Conservation (phyloP, 2,797 vertebrate genomes). For the Acrocephalus scirpaceus region DNA sequence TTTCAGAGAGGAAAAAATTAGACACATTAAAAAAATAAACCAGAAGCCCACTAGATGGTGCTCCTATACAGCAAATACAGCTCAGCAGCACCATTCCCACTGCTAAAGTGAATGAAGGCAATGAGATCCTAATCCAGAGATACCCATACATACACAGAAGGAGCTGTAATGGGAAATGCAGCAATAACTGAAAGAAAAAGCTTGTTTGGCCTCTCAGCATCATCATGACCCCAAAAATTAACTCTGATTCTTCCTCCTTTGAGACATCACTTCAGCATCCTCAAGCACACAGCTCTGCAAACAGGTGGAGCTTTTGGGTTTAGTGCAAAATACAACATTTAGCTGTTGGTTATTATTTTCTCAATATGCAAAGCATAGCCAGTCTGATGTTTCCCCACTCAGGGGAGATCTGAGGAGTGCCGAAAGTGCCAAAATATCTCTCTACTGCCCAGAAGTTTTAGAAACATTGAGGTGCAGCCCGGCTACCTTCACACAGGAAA, state of each 20-base stretch:
- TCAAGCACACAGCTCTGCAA: neutral
- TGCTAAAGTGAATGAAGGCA: neutral
- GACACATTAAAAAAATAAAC: neutral
- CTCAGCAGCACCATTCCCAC: neutral
- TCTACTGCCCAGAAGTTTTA: fast-evolving
- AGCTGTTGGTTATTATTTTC: neutral
- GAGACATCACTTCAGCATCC: neutral
- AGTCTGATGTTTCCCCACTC: neutral
- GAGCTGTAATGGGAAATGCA: neutral
- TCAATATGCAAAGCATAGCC: neutral
- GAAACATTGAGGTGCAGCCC: neutral
- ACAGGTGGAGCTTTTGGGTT: neutral
- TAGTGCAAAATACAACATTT: neutral
- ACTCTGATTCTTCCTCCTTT: neutral
- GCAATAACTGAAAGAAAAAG: neutral
- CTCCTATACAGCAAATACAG: neutral
- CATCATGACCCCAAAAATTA: neutral
- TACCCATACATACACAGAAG: neutral
- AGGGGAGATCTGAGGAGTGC: fast-evolving
- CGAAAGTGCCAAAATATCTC: neutral
- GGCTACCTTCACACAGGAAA: neutral
- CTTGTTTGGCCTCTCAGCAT: too few species aligned
- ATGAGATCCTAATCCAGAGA: fast-evolving
- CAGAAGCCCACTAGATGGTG: slow-evolving; percentile 37
- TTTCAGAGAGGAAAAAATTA: fast-evolving